Evolutionary conservation across 2,888 invertebrate species (phyloP), one percentile per base, ranked within the genome.

Genomic region (Dioctria rufipes): DNA sequence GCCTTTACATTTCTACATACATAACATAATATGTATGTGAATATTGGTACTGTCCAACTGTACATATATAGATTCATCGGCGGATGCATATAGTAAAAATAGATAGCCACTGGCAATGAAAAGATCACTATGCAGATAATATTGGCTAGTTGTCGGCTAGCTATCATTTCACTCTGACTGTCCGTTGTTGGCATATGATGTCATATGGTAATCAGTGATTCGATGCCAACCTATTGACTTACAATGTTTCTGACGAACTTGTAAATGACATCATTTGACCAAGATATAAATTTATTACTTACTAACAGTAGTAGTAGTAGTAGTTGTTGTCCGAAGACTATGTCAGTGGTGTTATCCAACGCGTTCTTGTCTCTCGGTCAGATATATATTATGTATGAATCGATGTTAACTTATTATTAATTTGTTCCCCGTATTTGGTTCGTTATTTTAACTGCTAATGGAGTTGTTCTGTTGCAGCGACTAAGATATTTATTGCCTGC

Each of bases 191-290:
- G 25, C n/a, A 5, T n/a, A 60, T 60, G 60, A 60, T 60, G 60
- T 60, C 60, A 60, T 60, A 60, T 60, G 60, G 60, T 13, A 60
- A 60, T 60, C 60, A 25, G 25, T 25, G 25, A 25, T 25, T 25
- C 25, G 60, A 13, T 60, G 60, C 60, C 60, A 60, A n/a, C 60
- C 13, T 25, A 25, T 60, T 13, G n/a, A 60, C 60, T 3, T 60
- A 13, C 25, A 60, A 11, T 13, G n/a, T 60, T 11, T 60, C 8
- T 60, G 60, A 60, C 60, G 13, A n/a, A 60, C 60, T 13, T n/a
- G 5, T n/a, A 13, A 60, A 60, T 60, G 60, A 60, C 60, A 60
- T 60, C 60, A 60, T 60, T 60, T 60, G 60, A 13, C 60, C 60
- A 60, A 60, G 60, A 60, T 60, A 60, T 60, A 13, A 60, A 60